These are phyloP conservation scores for Atlantisia rogersi DNA, from an alignment of 2,113 vertebrate genomes.

Conservation along the genomic window DNA sequence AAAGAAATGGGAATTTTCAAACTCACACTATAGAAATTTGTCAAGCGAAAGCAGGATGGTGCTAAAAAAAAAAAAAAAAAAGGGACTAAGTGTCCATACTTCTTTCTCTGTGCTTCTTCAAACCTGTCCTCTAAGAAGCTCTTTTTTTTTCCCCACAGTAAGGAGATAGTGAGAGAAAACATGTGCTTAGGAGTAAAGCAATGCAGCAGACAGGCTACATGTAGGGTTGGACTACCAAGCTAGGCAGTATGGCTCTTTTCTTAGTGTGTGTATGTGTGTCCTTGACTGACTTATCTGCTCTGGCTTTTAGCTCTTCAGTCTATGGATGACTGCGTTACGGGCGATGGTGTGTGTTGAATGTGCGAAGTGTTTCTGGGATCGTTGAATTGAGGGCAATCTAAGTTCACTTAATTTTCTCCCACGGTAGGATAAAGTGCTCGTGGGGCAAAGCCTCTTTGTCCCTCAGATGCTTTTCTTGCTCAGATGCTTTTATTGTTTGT, in stretches of 20 bases:
- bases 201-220: not conserved
- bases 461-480: not conserved
- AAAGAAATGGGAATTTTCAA: not conserved
- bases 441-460: not conserved
- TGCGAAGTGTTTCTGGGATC: not conserved
- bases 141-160: not conserved
- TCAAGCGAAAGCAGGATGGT: not conserved
- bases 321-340: not conserved
- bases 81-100: rapidly evolving
- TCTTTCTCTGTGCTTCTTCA: not conserved
- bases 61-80: not conserved
- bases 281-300: not conserved
- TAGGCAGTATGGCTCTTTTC: not conserved
- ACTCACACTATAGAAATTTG: not conserved
- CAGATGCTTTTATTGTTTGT: too few species aligned
- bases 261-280: not conserved
- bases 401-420: not conserved
- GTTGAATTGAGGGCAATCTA: not conserved
- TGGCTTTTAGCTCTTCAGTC: not conserved
- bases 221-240: not conserved
- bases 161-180: not conserved
- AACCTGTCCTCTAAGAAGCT: not conserved
- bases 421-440: not conserved
- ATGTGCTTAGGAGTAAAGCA: not conserved
- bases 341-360: not conserved